Percentiles rank a stretch among this genome's conserved stretches.
Evolutionary conservation across 2,797 vertebrate genomes (phyloP).

Genomic region (Chromobotia macracanthus): DNA sequence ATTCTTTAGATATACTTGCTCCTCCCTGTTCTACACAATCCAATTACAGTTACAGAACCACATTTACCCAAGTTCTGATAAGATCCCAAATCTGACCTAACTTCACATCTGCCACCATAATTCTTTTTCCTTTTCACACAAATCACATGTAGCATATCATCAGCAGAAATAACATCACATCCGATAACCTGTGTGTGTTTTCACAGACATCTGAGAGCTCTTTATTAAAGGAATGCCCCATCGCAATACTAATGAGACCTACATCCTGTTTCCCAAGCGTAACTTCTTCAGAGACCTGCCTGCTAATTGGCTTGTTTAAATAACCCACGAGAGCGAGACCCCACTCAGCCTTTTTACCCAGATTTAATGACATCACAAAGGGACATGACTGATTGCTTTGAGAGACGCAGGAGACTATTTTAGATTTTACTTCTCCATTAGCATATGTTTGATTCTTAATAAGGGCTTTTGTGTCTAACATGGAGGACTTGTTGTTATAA

Average conservation of each 20-base stretch:
- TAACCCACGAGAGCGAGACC: constrained; percentile 67
- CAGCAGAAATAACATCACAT: constrained; percentile 24
- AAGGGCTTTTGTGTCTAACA: constrained; percentile 15
- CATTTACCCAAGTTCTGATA: not conserved
- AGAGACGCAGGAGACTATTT: constrained; percentile 55
- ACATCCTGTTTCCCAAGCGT: constrained; percentile 69
- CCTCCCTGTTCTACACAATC: not conserved
- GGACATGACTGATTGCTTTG: constrained; percentile 64
- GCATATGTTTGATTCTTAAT: constrained; percentile 40
- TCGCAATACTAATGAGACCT: constrained; percentile 69
- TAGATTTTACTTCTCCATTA: constrained; percentile 28
- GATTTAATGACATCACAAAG: constrained; percentile 66
- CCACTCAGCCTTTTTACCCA: constrained; percentile 60
- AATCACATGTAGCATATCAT: not conserved
- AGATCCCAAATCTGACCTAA: not conserved
- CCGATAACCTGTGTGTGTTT: not conserved
- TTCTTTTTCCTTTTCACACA: not conserved
- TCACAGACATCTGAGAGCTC: constrained; percentile 15
- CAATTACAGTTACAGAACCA: not conserved
- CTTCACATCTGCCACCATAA: not conserved
- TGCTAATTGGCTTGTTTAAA: constrained; percentile 78
- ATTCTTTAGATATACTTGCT: not conserved
- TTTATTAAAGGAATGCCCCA: constrained; percentile 42
- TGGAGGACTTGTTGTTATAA: constrained; percentile 8
- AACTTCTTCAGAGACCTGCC: constrained; percentile 62